Evolutionary conservation across 2,797 vertebrate species (phyloP).

Genomic region (Apogon hyalosoma): DNA sequence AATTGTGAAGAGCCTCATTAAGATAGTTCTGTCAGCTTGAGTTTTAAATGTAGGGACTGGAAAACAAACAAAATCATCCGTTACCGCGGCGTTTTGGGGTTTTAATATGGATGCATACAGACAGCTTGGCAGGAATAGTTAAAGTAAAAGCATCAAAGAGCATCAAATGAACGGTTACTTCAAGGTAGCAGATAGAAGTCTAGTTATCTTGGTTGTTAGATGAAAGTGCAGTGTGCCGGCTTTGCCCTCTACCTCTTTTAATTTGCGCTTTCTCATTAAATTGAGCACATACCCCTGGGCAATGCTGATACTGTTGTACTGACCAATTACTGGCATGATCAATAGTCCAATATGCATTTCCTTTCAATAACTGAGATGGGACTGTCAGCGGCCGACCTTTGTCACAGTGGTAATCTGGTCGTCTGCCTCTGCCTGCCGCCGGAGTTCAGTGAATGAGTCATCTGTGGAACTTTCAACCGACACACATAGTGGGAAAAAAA

Average conservation of each 20-base stretch:
- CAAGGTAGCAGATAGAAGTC: too few species aligned
- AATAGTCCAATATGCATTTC: slow-evolving; percentile 18
- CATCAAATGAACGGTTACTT: neutral
- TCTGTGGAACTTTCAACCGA: slow-evolving; percentile 33
- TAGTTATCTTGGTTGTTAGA: neutral
- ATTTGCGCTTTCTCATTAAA: neutral
- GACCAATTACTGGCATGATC: slow-evolving; percentile 21
- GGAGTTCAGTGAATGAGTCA: slow-evolving; percentile 41
- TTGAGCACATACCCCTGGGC: neutral
- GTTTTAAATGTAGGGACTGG: too few species aligned
- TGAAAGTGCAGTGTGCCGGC: neutral
- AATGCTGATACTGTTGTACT: slow-evolving; percentile 11
- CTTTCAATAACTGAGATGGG: slow-evolving; percentile 23
- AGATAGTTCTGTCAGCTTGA: too few species aligned
- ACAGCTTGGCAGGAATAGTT: too few species aligned
- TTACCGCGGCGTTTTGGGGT: too few species aligned
- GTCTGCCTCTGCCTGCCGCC: slow-evolving; percentile 38
- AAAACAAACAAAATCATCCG: too few species aligned
- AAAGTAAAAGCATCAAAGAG: neutral
- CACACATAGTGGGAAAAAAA: slow-evolving; percentile 13
- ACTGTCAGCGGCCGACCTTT: slow-evolving; percentile 39
- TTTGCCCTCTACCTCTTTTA: neutral
- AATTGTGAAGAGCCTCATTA: too few species aligned
- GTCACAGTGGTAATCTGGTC: slow-evolving; percentile 27
- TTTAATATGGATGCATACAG: too few species aligned